phyloP scores from a whole-genome alignment of 1,140 invertebrate species.

The Tribolium madens region DNA sequence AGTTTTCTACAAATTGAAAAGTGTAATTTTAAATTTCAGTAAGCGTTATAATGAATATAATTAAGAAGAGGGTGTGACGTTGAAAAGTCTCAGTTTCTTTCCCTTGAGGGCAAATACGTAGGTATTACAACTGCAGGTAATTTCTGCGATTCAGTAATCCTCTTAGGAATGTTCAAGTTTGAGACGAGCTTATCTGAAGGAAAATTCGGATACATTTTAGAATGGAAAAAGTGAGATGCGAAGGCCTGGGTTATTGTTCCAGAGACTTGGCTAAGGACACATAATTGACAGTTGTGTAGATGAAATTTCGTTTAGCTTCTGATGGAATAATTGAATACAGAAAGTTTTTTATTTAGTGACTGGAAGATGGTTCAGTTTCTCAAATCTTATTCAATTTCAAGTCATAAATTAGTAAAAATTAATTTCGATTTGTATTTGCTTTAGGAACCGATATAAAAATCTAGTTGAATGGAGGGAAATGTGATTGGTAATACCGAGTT shows the following conservation, averaged over 20 bases:
- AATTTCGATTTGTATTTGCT: not conserved
- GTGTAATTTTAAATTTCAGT: not conserved
- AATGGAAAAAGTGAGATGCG: conserved; percentile 3
- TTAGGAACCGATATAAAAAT: not conserved
- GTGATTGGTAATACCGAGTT: conserved; percentile 31
- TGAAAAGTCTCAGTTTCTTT: conserved; percentile 22
- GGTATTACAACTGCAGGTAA: conserved; percentile 32
- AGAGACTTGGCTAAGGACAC: not conserved
- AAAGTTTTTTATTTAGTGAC: not conserved
- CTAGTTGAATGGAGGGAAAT: not conserved
- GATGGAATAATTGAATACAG: conserved; percentile 7
- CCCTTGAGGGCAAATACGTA: conserved; percentile 4
- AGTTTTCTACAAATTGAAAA: not conserved
- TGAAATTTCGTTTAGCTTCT: conserved; percentile 12
- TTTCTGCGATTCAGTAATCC: conserved; percentile 34
- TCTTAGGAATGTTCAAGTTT: conserved; percentile 32
- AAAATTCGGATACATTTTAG: conserved; percentile 11
- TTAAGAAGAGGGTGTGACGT: conserved; percentile 6
- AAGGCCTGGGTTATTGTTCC: conserved; percentile 3
- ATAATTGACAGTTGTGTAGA: conserved; percentile 9
- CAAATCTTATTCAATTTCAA: not conserved
- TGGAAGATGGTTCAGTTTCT: not conserved
- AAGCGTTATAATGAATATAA: not conserved
- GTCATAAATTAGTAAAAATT: conserved; percentile 33
- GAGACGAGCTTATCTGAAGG: conserved; percentile 20